These are phyloP conservation scores for Xanthorhoe spadicearia DNA, from an alignment of 2,888 invertebrate species.

Conservation along the genomic window DNA sequence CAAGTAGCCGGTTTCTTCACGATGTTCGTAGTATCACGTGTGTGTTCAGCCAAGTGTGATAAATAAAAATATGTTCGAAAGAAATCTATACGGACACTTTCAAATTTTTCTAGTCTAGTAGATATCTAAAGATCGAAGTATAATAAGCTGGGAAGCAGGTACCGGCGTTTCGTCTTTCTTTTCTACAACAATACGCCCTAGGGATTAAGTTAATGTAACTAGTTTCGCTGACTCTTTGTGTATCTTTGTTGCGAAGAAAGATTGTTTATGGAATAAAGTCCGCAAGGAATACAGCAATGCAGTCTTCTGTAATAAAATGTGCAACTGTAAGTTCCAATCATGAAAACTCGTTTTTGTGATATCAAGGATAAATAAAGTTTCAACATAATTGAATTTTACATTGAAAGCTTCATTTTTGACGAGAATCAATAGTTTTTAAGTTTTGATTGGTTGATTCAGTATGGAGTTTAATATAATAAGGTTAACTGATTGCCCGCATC, in stretches of 20 bases:
- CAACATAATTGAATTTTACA: slow-evolving; percentile 14
- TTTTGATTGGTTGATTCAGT: neutral
- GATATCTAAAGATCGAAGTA: neutral
- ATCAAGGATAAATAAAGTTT: slow-evolving; percentile 12
- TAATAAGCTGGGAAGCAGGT: slow-evolving; percentile 1
- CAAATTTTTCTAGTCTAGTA: neutral
- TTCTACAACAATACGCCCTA: slow-evolving; percentile 7
- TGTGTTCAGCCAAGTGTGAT: no score
- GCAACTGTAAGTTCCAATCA: slow-evolving; percentile 26
- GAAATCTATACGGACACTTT: no score
- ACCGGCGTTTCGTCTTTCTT: neutral
- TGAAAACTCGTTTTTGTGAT: slow-evolving; percentile 22
- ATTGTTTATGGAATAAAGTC: slow-evolving; percentile 38
- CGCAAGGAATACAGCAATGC: slow-evolving; percentile 34
- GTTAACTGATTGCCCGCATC: no score
- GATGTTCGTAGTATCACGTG: no score
- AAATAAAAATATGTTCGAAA: no score
- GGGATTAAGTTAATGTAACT: slow-evolving; percentile 35
- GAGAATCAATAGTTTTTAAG: slow-evolving; percentile 4
- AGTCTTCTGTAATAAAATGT: slow-evolving; percentile 33
- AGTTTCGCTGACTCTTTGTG: slow-evolving; percentile 36
- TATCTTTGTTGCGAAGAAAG: slow-evolving; percentile 37
- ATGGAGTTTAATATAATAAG: neutral
- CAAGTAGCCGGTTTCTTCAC: no score
- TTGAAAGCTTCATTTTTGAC: slow-evolving; percentile 2